Evolutionary conservation across 1,140 invertebrate genomes (phyloP), one percentile per base, ranked within the genome.

Genomic region (Idris sp.): DNA sequence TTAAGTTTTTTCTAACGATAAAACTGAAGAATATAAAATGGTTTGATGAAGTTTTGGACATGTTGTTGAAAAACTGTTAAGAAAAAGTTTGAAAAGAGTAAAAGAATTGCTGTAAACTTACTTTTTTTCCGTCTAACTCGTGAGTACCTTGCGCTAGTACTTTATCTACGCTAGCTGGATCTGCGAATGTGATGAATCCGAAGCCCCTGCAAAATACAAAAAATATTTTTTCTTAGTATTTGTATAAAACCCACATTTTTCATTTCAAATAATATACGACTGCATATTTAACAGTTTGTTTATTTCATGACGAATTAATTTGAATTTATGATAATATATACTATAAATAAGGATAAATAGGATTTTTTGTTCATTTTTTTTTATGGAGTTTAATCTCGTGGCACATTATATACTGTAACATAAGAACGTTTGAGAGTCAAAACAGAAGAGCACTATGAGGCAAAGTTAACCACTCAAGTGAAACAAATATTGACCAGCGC

Each of bases 111-210:
- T 62, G 71, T 28, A 78, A n/a, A 86, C 90, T 91, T 90, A 96
- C 95, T 94, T 96, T 97, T 92, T 97, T 97, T 84, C 95, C 95
- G 88, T 97, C 95, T 89, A 97, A 91, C 90, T 97, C 95, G 89
- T 97, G 95, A 88, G 93, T 95, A 87, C 93, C 93, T 91, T 96
- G 94, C 81, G 95, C 93, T 90, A 97, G 91, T 86, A 97, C 95
- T 92, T 96, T 96, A 90, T 97, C 95, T 90, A 97, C 95, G 88
- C 94, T 95, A 87, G 93, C 91, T 82, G 95, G 93, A 89, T 97
- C 95, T 86, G 93, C 93, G 89, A 97, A 97, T 89, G 95, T 97
- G 89, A 97, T 95, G 90, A 97, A 97, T 85, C 97, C 97, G 88
- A 99, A 99, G 82, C 97, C 97, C 91, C 97, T 98, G 93, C 7